Evolutionary conservation across 2,888 invertebrate species (phyloP).

Genomic region (Thymelicus acteon): DNA sequence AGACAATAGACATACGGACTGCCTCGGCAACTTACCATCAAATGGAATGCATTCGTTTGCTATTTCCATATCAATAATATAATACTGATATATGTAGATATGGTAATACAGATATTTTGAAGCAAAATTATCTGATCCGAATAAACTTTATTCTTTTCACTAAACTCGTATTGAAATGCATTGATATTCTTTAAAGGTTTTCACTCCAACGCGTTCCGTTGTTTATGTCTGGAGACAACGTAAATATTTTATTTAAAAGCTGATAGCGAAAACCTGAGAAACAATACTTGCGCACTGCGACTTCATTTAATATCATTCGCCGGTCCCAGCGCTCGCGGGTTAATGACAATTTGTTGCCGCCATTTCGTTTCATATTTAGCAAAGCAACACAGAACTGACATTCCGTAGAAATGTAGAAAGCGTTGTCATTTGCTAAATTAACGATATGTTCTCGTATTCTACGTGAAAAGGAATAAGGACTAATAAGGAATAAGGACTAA

Average conservation of each 20-base stretch:
- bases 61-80: too few relatives aligned
- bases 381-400: conserved; percentile 3
- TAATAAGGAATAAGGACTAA: too few relatives aligned
- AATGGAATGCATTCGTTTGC: too few relatives aligned
- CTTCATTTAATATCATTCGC: conserved; percentile 41
- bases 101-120: not conserved
- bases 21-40: too few relatives aligned
- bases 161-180: conserved; percentile 4
- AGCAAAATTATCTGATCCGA: not conserved
- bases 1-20: too few relatives aligned
- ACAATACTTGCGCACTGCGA: conserved; percentile 25
- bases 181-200: conserved; percentile 5
- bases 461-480: too few relatives aligned
- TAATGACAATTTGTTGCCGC: conserved; percentile 44
- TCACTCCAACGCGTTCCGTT: not conserved
- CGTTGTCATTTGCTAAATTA: not conserved
- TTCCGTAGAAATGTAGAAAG: not conserved
- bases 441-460: too few relatives aligned
- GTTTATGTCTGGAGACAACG: not conserved
- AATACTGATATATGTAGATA: too few relatives aligned
- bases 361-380: conserved; percentile 40
- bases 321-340: conserved; percentile 38
- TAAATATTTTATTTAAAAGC: not conserved
- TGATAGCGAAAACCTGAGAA: not conserved
- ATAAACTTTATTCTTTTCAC: not conserved